These are phyloP conservation scores for Chroicocephalus ridibundus DNA, from an alignment of 2,113 vertebrate genomes.

Conservation along the genomic window DNA sequence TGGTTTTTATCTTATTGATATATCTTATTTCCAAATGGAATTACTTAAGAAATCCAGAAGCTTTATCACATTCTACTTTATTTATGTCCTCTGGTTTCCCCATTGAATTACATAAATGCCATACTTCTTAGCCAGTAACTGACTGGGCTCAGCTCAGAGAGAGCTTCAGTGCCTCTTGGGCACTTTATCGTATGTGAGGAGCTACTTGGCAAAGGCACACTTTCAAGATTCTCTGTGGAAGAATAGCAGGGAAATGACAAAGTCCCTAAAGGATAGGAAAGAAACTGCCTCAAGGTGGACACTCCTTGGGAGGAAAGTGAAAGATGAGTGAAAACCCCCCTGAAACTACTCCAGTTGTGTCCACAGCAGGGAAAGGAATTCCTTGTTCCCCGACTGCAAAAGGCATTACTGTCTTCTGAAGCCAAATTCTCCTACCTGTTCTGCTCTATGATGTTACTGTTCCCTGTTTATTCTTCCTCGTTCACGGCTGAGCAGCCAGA, in stretches of 20 bases:
- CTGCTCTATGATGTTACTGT: neutral
- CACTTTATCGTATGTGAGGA: neutral
- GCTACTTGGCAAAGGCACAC: neutral
- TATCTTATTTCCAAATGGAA: neutral
- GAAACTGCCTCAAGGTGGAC: neutral
- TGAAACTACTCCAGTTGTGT: fast-evolving
- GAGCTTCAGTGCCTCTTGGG: neutral
- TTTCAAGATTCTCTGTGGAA: neutral
- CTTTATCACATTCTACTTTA: neutral
- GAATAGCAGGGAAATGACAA: neutral
- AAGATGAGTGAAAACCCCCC: neutral
- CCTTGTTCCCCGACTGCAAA: neutral
- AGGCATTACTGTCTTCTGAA: neutral
- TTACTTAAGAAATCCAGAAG: neutral
- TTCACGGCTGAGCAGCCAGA: neutral
- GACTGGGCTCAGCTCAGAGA: neutral
- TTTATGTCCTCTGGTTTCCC: neutral
- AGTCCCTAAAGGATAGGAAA: neutral
- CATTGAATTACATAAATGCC: neutral
- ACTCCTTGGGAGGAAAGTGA: neutral
- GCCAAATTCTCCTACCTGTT: neutral
- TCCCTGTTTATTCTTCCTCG: neutral
- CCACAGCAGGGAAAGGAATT: neutral
- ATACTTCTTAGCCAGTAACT: neutral
- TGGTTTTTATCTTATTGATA: neutral